phyloP scores from a whole-genome alignment of 2,113 vertebrate species.

The Myrmecobius fasciatus region DNA sequence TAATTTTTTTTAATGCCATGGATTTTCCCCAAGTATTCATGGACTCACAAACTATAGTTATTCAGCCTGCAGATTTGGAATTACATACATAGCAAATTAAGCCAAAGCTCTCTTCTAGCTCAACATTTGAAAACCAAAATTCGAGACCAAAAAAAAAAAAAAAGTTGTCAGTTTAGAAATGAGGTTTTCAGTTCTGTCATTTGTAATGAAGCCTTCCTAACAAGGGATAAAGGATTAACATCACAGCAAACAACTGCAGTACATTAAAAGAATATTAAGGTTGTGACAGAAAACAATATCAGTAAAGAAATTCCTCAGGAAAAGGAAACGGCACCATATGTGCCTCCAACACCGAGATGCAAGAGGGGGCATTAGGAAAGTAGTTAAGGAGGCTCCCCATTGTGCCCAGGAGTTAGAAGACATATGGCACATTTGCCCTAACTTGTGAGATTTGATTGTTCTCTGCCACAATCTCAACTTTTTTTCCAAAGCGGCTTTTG shows the following conservation, averaged over 20 bases:
- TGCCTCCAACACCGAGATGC: constrained; percentile 67
- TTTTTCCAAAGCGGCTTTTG: constrained; percentile 47
- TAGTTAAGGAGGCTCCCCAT: constrained; percentile 83
- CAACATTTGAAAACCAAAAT: constrained; percentile 48
- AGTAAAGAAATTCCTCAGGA: constrained; percentile 79
- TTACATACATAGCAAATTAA: constrained; percentile 23
- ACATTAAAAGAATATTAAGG: constrained; percentile 87
- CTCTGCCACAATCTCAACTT: constrained; percentile 52
- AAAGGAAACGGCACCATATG: constrained; percentile 81
- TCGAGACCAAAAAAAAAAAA: neutral
- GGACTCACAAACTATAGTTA: neutral
- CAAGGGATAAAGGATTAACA: constrained; percentile 85
- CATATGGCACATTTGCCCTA: constrained; percentile 79
- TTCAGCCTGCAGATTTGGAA: neutral
- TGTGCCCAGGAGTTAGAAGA: constrained; percentile 77
- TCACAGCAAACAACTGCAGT: constrained; percentile 79
- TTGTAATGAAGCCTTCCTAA: constrained; percentile 80
- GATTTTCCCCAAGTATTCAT: neutral
- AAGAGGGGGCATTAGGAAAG: constrained; percentile 75
- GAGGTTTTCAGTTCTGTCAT: constrained; percentile 67
- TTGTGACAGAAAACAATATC: constrained; percentile 80
- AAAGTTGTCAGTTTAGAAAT: constrained; percentile 53
- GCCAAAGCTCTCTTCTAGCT: constrained; percentile 22
- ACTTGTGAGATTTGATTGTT: constrained; percentile 74
- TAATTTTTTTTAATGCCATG: neutral